Percentiles rank a stretch among this genome's conserved stretches.
phyloP scores from a whole-genome alignment of 2,113 vertebrate genomes.

The Pseudopipra pipra region DNA sequence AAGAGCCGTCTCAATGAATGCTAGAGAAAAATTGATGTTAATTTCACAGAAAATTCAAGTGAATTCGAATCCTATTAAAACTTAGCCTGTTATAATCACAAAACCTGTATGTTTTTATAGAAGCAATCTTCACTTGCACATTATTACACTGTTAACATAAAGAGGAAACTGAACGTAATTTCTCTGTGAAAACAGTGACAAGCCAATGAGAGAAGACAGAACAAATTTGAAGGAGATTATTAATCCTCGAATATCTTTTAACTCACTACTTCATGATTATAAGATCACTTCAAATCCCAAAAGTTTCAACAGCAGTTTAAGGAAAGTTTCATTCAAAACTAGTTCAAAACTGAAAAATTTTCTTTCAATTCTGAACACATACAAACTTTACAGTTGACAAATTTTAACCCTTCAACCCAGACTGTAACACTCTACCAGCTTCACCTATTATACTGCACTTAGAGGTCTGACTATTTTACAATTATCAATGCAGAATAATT shows the following conservation, averaged over 20 bases:
- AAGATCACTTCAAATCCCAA: neutral
- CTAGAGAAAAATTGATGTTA: conserved; percentile 67
- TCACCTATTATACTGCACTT: neutral
- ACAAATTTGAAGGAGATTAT: neutral
- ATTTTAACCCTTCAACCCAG: neutral
- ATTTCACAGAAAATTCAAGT: neutral
- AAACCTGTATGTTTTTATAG: neutral
- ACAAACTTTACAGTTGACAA: neutral
- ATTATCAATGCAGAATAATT: neutral
- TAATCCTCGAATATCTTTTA: neutral
- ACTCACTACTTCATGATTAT: neutral
- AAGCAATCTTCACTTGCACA: neutral
- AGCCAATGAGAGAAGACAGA: neutral
- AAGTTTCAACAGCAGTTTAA: neutral
- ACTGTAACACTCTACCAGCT: neutral
- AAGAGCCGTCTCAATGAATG: conserved; percentile 93
- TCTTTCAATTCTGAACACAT: neutral
- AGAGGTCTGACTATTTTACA: neutral
- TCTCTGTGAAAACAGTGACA: neutral
- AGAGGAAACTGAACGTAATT: neutral
- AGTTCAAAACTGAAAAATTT: neutral
- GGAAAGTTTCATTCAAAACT: neutral
- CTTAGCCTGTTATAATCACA: neutral
- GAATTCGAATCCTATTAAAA: neutral
- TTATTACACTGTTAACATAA: neutral